Base-by-base conservation (phyloP, 2,888 invertebrate genomes). In the Helleia helle region DNA sequence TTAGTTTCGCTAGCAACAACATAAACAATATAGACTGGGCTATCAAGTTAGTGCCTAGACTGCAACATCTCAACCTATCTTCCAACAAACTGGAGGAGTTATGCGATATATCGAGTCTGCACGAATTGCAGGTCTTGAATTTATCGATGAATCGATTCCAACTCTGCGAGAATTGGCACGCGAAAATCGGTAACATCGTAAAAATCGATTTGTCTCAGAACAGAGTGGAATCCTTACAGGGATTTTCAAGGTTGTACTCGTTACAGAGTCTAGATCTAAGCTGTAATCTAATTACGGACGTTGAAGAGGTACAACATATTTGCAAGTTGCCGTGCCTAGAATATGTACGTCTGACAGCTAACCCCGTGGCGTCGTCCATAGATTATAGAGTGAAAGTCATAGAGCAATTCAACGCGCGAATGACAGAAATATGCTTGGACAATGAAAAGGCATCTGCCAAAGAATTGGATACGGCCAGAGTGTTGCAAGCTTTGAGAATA, bases 321-420 rank as follows among this genome's bases (percentile, higher is more conserved):
- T 91, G 93, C 25, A 88, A 88, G 45, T 74, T 99, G 28, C 97
- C 97, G 0, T 93, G 95, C 60, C 74, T 99, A 40, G 96, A 96
- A 65, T 90, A 91, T 69, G 76, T 98, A n/a, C 88, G 91, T 61
- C 77, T 98, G 31, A 93, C 93, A 0, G 96, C 96, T 0, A 98
- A 98, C 80, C 93, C 94, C 9, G 92, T 98, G 0, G 94, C 96
- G 0, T 77, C 92, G 1, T 87, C 90, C 40, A 89, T 93, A 62
- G 97, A 98, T 77, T 98, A 97, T 63, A 88, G 98, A 56, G 92
- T 95, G 0, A 93, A 94, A 61, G 93, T 96, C 2, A 83, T 98
- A 50, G 94, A 96, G 56, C 89, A 93, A 54, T 97, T 98, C 63
- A 93, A 93, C 36, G 89, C 90, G 31, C 87, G 96, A 48, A 94